Evolutionary conservation across 2,888 invertebrate species (phyloP), one percentile per base, ranked within the genome.

Genomic region (Andrena bucephala): DNA sequence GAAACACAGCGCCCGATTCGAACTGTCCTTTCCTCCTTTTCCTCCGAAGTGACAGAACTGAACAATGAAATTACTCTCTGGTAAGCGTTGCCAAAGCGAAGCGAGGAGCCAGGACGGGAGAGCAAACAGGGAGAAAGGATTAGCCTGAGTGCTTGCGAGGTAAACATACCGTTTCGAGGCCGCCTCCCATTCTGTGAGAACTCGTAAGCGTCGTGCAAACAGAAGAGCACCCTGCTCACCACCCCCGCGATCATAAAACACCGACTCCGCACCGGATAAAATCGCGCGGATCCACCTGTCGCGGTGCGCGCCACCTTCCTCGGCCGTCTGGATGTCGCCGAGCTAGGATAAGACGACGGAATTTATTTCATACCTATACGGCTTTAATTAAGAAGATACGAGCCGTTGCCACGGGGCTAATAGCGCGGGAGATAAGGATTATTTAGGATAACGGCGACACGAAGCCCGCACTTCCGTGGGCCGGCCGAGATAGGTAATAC

Each of bases 51-150:
- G 52, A 20, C 20, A 52, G 2, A 20, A n/a, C n/a, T 2, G 52
- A 16, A 42, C 42, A 5, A 42, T 42, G 42, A 42, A 42, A 42
- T 42, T 42, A 16, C 42, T 42, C 42, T 42, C 16, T 1, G 16
- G 42, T 42, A 42, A 16, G 36, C 31, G 36, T 0, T 57, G 36
- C 16, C 24, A 31, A 57, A n/a, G 75, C 36, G 36, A 59, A 29
- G 8, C 50, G 42, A 33, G n/a, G 31, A 59, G 13, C 8, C 24
- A 13, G 50, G 57, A 82, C 89, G 87, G 89, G 88, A 89, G 90
- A 87, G 89, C 81, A 89, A 89, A 89, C 89, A 87, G 76, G 77
- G 81, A 42, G 77, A 81, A 89, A 89, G 89, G 86, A 89, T 89
- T 88, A 88, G 84, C 73, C 65, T 33, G 48, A 78, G 81, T 86